phyloP scores from a whole-genome alignment of 1,140 invertebrate genomes.

The Amyelois transitella region DNA sequence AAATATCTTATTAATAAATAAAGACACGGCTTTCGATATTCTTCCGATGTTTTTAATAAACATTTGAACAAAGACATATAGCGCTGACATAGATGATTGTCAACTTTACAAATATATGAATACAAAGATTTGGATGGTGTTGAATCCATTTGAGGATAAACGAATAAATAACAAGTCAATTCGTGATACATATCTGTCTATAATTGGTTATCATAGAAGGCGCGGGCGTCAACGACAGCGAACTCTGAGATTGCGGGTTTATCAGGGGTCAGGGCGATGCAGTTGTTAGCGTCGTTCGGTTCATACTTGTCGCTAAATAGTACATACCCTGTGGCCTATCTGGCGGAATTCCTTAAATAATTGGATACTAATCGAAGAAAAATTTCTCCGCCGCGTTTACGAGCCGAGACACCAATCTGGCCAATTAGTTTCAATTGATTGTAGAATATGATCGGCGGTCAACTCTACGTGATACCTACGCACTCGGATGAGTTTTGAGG shows the following conservation, averaged over 20 bases:
- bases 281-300: conserved; percentile 1
- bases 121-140: no score
- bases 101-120: no score
- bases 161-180: no score
- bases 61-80: no score
- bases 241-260: conserved; percentile 43
- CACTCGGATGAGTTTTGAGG: background rate
- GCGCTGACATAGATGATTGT: no score
- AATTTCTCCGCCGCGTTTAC: conserved; percentile 13
- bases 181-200: background rate
- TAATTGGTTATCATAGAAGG: background rate
- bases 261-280: conserved; percentile 42
- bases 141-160: no score
- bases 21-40: no score
- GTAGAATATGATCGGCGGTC: conserved; percentile 18
- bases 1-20: no score
- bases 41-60: no score
- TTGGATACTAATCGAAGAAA: background rate
- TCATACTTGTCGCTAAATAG: conserved; percentile 15
- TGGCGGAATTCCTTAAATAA: background rate
- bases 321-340: background rate
- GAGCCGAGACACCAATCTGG: conserved; percentile 26
- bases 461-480: conserved; percentile 16
- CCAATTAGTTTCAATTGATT: conserved; percentile 50
- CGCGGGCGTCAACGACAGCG: conserved; percentile 31